A percentile compares a stretch with the other conserved stretches of the same genome.
Conservation (phyloP, 2,797 vertebrate genomes). For the Setipinna tenuifilis region DNA sequence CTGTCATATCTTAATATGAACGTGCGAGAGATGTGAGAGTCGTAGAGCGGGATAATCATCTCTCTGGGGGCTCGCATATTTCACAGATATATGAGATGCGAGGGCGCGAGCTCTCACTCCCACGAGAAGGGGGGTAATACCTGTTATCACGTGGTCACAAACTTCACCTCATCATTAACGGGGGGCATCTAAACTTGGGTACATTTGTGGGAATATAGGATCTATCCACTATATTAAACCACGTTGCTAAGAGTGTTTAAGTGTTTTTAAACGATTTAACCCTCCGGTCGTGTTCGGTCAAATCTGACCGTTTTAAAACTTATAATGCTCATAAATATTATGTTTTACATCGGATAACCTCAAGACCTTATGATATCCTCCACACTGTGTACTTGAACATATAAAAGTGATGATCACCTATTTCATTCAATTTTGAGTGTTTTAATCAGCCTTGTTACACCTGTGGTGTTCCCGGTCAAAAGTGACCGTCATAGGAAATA, state of each 20-base stretch:
- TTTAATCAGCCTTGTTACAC: too few relatives aligned
- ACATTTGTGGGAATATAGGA: not conserved
- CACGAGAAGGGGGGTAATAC: conserved; percentile 22
- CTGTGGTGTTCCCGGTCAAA: too few relatives aligned
- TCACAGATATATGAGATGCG: not conserved
- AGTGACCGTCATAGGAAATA: too few relatives aligned
- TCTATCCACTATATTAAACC: too few relatives aligned
- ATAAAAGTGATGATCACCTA: too few relatives aligned
- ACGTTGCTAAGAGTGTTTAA: not conserved
- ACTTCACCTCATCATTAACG: not conserved
- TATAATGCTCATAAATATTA: too few relatives aligned
- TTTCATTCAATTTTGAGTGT: too few relatives aligned
- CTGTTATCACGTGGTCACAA: not conserved
- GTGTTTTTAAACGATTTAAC: not conserved
- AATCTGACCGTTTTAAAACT: too few relatives aligned
- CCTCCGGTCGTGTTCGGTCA: too few relatives aligned
- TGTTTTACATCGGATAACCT: too few relatives aligned
- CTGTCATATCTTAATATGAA: not conserved
- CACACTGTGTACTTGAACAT: too few relatives aligned
- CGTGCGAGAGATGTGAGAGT: not conserved
- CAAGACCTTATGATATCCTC: too few relatives aligned
- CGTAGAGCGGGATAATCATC: not conserved
- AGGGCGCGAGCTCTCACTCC: conserved; percentile 20
- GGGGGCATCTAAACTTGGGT: not conserved
- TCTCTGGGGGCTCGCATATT: not conserved